These are phyloP conservation scores for Menura novaehollandiae DNA, from an alignment of 2,113 vertebrate genomes.

Conservation along the genomic window DNA sequence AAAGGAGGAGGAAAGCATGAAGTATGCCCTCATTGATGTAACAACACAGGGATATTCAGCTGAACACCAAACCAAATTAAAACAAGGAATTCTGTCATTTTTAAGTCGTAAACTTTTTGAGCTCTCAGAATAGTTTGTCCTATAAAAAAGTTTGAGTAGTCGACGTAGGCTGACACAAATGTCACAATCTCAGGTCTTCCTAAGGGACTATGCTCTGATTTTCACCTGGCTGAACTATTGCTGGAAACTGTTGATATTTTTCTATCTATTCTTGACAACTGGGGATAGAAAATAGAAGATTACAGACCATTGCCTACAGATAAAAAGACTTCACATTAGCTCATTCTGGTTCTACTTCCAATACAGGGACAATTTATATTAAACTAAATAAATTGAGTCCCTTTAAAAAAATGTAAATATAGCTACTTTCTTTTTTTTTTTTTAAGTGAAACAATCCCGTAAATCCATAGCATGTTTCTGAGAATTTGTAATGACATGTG, in stretches of 20 bases:
- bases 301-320: neutral
- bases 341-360: neutral
- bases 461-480: neutral
- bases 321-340: neutral
- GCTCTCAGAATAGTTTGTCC: neutral
- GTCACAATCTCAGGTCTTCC: neutral
- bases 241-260: neutral
- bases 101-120: neutral
- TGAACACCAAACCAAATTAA: neutral
- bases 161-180: neutral
- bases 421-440: rapidly evolving
- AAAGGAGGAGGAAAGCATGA: neutral
- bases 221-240: neutral
- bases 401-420: neutral
- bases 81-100: neutral
- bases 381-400: neutral
- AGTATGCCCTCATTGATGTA: neutral
- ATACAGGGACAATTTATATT: neutral
- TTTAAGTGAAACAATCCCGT: neutral
- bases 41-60: neutral
- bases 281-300: neutral
- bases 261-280: neutral
- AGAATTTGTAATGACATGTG: neutral
- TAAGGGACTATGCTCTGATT: neutral
- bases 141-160: neutral